A percentile compares a stretch with the other conserved stretches of the same genome.
These are phyloP conservation scores for Periophthalmus modestus DNA, from an alignment of 2,113 vertebrate species.

Conservation along the genomic window DNA sequence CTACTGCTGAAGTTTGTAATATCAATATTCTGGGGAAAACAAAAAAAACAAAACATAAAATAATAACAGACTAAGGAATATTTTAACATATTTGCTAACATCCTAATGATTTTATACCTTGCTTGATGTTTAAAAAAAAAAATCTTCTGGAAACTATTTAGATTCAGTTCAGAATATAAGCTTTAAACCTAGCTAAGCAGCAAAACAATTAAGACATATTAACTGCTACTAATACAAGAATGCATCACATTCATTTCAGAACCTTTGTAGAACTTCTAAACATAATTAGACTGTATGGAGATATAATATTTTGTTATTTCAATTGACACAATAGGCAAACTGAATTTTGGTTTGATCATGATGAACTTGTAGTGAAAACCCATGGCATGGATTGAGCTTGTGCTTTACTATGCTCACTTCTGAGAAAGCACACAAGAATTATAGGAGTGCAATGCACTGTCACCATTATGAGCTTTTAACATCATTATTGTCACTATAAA, in stretches of 20 bases:
- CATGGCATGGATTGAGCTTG: background rate
- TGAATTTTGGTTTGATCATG: background rate
- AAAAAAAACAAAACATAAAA: background rate
- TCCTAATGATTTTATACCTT: too few species aligned
- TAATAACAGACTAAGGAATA: background rate
- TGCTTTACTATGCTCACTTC: slow-evolving; percentile 8
- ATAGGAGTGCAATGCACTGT: background rate
- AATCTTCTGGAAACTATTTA: too few species aligned
- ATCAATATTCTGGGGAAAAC: slow-evolving; percentile 87
- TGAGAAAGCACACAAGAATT: background rate
- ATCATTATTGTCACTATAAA: slow-evolving; percentile 27
- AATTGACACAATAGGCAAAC: background rate
- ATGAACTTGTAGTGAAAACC: too few species aligned
- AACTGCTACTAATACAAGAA: too few species aligned
- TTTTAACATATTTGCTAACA: background rate
- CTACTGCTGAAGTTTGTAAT: slow-evolving; percentile 99
- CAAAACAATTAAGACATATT: too few species aligned
- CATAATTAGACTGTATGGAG: background rate
- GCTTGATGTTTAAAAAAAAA: too few species aligned
- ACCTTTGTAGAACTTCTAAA: too few species aligned
- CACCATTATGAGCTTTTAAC: slow-evolving; percentile 9
- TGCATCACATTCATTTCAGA: too few species aligned
- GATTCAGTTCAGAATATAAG: too few species aligned
- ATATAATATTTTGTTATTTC: background rate
- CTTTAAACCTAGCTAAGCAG: too few species aligned